phyloP scores from a whole-genome alignment of 2,113 vertebrate species.

The Pantherophis guttatus region DNA sequence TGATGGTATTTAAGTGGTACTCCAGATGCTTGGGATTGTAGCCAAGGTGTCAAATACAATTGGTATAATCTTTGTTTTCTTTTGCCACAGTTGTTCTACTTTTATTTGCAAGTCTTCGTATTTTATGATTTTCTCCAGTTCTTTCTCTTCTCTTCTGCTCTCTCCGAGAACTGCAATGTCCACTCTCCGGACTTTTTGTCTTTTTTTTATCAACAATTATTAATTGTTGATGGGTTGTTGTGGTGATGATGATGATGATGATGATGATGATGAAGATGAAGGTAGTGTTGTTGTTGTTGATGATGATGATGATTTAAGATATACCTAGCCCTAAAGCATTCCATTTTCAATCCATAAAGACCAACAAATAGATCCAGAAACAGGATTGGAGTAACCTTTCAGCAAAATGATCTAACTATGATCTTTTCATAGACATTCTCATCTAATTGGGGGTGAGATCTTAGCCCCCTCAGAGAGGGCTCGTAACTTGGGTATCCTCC shows the following conservation, averaged over 20 bases:
- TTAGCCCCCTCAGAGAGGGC: too few species aligned
- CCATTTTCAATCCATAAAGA: not conserved
- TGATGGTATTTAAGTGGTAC: not conserved
- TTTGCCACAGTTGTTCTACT: not conserved
- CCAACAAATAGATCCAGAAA: not conserved
- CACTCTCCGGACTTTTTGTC: not conserved
- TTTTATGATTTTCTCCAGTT: not conserved
- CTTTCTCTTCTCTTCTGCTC: too few species aligned
- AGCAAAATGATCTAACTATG: not conserved
- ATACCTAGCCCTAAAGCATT: not conserved
- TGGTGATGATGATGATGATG: not conserved
- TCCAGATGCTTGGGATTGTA: not conserved
- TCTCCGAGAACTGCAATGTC: not conserved
- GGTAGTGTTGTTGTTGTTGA: not conserved
- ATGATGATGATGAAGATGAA: too few species aligned
- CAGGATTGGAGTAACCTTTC: not conserved
- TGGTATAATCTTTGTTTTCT: not conserved
- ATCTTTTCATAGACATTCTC: not conserved
- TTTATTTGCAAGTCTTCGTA: not conserved
- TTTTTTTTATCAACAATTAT: not conserved
- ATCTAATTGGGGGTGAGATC: not conserved
- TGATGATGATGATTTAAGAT: not conserved
- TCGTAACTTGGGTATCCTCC: too few species aligned
- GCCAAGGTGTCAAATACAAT: not conserved
- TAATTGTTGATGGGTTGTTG: not conserved